A percentile compares a stretch with the other conserved stretches of the same genome.
These are phyloP conservation scores for Odobenus rosmarus DNA, from an alignment of 2,113 vertebrate species.

Conservation along the genomic window DNA sequence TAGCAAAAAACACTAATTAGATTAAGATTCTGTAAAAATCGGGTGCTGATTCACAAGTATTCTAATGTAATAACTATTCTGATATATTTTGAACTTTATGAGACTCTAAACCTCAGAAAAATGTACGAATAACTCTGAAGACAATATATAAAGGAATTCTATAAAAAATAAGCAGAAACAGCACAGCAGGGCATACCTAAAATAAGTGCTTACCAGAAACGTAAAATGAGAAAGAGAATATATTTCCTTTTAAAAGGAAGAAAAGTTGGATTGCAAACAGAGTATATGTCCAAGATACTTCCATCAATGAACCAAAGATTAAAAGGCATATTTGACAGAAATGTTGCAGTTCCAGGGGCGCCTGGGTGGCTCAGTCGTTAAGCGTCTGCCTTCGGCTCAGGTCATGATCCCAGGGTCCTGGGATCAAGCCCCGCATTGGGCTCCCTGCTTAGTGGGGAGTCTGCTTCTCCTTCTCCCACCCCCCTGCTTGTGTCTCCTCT, in stretches of 20 bases:
- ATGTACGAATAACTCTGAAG: constrained; percentile 21
- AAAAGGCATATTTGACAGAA: constrained; percentile 42
- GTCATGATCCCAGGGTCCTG: too few species aligned
- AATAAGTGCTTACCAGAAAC: neutral
- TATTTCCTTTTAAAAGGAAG: constrained; percentile 31
- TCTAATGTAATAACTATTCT: constrained; percentile 28
- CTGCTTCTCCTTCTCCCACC: too few species aligned
- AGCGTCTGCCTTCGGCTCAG: too few species aligned
- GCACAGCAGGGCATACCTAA: neutral
- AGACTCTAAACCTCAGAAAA: constrained; percentile 33
- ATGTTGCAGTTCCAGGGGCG: neutral
- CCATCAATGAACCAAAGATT: constrained; percentile 54
- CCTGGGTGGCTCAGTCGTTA: too few species aligned
- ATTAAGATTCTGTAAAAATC: neutral
- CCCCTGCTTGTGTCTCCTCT: too few species aligned
- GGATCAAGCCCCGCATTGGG: too few species aligned
- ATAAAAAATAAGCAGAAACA: constrained; percentile 40
- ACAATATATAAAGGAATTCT: neutral
- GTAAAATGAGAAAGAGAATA: neutral
- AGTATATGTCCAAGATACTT: neutral
- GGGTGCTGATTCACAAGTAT: neutral
- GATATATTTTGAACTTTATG: constrained; percentile 8
- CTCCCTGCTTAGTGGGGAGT: too few species aligned
- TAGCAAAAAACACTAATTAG: neutral
- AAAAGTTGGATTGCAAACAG: constrained; percentile 8